A percentile compares a stretch with the other conserved stretches of the same genome.
phyloP scores from a whole-genome alignment of 2,113 vertebrate species.

The Esox niger region DNA sequence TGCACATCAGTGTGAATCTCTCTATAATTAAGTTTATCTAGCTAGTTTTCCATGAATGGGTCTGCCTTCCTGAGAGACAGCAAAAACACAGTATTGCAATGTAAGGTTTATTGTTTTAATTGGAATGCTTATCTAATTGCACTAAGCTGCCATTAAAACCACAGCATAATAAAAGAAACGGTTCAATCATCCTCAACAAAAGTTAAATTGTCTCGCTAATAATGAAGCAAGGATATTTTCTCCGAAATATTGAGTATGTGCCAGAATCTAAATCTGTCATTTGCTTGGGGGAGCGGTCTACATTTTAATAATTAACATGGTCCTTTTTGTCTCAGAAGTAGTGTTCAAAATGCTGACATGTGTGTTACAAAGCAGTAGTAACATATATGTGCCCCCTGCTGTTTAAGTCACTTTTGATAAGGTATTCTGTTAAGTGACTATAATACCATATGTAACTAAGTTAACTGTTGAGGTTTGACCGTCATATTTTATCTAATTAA shows the following conservation, averaged over 20 bases:
- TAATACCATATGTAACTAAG: no score
- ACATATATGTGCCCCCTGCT: no score
- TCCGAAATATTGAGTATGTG: constrained; percentile 35
- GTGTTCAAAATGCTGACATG: no score
- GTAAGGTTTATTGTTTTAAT: constrained; percentile 63
- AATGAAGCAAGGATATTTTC: constrained; percentile 44
- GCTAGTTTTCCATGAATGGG: neutral
- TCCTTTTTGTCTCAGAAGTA: no score
- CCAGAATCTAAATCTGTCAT: no score
- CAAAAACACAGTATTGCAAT: constrained; percentile 35
- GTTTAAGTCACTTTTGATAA: no score
- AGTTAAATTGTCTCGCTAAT: constrained; percentile 54
- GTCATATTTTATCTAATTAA: no score
- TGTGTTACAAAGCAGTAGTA: no score
- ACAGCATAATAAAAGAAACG: constrained; percentile 51
- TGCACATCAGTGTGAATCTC: constrained; percentile 13
- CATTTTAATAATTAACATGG: no score
- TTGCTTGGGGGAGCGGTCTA: no score
- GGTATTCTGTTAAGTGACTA: no score
- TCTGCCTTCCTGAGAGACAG: neutral
- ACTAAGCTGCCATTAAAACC: constrained; percentile 55
- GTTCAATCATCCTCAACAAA: constrained; percentile 61
- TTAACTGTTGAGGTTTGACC: no score
- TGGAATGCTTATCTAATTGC: constrained; percentile 57
- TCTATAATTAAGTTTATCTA: constrained; percentile 14